These are phyloP conservation scores for Hemithea aestivaria DNA, from an alignment of 2,888 invertebrate species.

Conservation along the genomic window DNA sequence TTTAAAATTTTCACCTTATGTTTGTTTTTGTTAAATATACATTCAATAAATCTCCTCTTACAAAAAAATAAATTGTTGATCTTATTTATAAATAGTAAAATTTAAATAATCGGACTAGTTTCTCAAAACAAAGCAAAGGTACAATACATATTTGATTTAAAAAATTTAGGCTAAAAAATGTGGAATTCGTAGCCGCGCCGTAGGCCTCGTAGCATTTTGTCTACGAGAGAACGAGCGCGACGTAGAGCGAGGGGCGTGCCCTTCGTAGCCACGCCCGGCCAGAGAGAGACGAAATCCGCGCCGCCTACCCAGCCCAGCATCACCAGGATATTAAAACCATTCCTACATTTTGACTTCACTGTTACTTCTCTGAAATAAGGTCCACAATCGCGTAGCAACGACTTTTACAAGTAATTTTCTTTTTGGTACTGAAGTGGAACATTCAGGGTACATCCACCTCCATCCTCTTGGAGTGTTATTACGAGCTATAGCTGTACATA, in stretches of 20 bases:
- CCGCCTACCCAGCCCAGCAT: slow-evolving; percentile 58
- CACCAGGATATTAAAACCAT: slow-evolving; percentile 26
- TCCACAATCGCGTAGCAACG: not conserved
- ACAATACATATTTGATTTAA: too few species aligned
- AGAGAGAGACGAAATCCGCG: slow-evolving; percentile 50
- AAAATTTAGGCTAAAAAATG: too few species aligned
- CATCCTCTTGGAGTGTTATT: slow-evolving; percentile 53
- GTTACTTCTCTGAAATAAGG: slow-evolving; percentile 2
- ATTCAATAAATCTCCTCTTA: too few species aligned
- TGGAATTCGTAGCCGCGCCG: slow-evolving; percentile 12
- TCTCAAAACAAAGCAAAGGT: too few species aligned
- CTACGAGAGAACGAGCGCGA: slow-evolving; percentile 32
- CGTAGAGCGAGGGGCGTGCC: slow-evolving; percentile 56
- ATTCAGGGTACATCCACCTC: slow-evolving; percentile 46
- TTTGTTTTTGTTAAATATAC: too few species aligned
- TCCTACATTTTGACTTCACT: slow-evolving; percentile 2
- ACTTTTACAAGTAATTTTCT: slow-evolving; percentile 8
- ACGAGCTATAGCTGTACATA: slow-evolving; percentile 55
- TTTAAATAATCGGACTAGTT: too few species aligned
- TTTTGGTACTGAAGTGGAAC: slow-evolving; percentile 32
- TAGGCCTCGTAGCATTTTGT: slow-evolving; percentile 32
- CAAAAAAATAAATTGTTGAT: too few species aligned
- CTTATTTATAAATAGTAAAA: too few species aligned
- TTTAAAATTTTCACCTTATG: too few species aligned
- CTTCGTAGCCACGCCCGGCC: slow-evolving; percentile 58